These are phyloP conservation scores for Phaethon lepturus DNA, from an alignment of 2,113 vertebrate species.

Conservation along the genomic window DNA sequence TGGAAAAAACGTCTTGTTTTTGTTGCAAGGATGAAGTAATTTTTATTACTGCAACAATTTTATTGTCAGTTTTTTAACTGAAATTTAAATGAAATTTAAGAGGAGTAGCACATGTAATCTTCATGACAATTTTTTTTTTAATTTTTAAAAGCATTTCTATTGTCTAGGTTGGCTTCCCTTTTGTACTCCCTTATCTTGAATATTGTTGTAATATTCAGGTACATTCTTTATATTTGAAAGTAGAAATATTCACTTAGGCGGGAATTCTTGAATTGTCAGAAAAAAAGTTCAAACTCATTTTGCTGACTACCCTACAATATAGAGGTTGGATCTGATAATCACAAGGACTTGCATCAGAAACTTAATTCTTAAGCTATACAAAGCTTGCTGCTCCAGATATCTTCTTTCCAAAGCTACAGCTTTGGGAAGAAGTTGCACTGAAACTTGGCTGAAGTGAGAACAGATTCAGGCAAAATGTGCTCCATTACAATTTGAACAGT, in stretches of 20 bases:
- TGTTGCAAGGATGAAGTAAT: not conserved
- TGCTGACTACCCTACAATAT: not conserved
- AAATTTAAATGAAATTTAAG: not conserved
- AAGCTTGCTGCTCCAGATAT: not conserved
- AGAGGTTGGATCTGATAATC: not conserved
- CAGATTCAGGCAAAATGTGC: not conserved
- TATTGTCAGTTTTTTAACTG: not conserved
- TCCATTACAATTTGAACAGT: not conserved
- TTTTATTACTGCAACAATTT: not conserved
- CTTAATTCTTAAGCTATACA: not conserved
- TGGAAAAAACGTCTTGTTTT: not conserved
- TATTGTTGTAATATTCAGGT: not conserved
- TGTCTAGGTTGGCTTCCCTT: not conserved
- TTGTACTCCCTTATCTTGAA: not conserved
- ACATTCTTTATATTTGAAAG: not conserved
- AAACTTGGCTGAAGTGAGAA: not conserved
- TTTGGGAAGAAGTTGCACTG: not conserved
- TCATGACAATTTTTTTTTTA: not conserved
- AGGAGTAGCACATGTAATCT: not conserved
- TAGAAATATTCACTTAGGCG: not conserved
- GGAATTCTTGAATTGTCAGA: not conserved
- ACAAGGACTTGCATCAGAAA: not conserved
- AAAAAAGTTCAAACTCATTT: not conserved
- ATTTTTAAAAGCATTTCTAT: not conserved
- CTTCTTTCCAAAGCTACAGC: not conserved